Conservation (phyloP, 2,113 vertebrate species). For the Macrotus californicus region DNA sequence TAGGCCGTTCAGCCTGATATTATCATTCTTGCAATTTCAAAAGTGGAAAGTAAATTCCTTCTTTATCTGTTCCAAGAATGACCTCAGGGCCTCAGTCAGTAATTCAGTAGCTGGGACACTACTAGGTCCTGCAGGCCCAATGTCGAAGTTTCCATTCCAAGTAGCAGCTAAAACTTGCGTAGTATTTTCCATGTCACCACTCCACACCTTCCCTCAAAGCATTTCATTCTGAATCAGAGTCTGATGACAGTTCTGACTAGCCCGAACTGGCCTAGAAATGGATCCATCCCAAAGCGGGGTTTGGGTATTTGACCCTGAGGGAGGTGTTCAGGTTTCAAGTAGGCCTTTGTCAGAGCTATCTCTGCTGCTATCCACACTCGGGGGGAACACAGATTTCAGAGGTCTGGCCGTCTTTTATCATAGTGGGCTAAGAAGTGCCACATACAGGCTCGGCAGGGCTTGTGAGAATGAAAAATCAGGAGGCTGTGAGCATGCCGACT, state of each 20-base stretch:
- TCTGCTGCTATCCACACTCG: neutral
- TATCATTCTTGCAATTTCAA: constrained; percentile 38
- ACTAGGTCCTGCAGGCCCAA: neutral
- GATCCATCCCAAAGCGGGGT: neutral
- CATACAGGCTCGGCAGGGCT: neutral
- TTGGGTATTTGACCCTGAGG: neutral
- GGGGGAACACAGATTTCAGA: constrained; percentile 51
- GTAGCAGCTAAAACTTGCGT: neutral
- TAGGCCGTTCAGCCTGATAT: neutral
- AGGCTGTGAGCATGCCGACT: neutral
- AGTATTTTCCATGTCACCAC: constrained; percentile 24
- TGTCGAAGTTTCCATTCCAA: constrained; percentile 5
- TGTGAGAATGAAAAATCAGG: constrained; percentile 56
- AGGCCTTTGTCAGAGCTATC: neutral
- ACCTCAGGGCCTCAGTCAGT: neutral
- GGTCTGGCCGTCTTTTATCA: neutral
- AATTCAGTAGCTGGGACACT: neutral
- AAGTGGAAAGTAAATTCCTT: constrained; percentile 55
- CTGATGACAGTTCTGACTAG: constrained; percentile 4
- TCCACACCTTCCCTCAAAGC: neutral
- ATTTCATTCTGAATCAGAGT: constrained; percentile 32
- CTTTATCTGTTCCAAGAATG: constrained; percentile 34
- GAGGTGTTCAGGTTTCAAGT: constrained; percentile 11
- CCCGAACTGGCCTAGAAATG: neutral
- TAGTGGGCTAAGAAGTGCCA: neutral